phyloP scores from a whole-genome alignment of 2,113 vertebrate species.

The Panthera uncia region DNA sequence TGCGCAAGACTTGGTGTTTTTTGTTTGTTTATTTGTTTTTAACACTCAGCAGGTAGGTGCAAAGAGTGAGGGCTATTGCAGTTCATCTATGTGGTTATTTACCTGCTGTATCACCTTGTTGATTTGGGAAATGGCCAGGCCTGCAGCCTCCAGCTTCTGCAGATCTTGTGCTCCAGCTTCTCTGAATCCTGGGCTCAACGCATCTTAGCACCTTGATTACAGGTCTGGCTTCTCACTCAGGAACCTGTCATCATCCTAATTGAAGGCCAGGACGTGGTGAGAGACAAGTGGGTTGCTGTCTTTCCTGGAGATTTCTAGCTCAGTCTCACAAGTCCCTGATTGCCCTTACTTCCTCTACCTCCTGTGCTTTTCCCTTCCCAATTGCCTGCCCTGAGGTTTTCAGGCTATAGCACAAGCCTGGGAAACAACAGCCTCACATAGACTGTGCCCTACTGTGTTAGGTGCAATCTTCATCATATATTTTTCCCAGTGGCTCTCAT shows the following conservation, averaged over 20 bases:
- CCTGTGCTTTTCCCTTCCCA: neutral
- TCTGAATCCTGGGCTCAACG: neutral
- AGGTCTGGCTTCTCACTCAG: neutral
- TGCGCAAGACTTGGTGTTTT: neutral
- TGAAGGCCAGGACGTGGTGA: neutral
- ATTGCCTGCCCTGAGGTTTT: neutral
- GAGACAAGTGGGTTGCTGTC: neutral
- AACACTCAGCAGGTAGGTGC: neutral
- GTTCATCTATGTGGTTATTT: neutral
- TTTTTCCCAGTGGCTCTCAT: neutral
- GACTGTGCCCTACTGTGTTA: neutral
- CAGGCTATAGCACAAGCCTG: neutral
- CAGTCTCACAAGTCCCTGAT: neutral
- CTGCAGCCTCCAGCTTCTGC: neutral
- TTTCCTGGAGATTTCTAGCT: neutral
- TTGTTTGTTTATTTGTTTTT: neutral
- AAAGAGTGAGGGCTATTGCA: neutral
- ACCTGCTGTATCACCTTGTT: neutral
- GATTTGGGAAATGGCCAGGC: neutral
- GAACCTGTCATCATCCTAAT: neutral
- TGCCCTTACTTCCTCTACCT: neutral
- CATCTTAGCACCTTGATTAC: neutral
- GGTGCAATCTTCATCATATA: neutral
- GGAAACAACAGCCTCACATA: neutral
- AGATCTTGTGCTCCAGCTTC: neutral